Conservation (phyloP, 1,140 invertebrate species). For the Solenopsis fugax region DNA sequence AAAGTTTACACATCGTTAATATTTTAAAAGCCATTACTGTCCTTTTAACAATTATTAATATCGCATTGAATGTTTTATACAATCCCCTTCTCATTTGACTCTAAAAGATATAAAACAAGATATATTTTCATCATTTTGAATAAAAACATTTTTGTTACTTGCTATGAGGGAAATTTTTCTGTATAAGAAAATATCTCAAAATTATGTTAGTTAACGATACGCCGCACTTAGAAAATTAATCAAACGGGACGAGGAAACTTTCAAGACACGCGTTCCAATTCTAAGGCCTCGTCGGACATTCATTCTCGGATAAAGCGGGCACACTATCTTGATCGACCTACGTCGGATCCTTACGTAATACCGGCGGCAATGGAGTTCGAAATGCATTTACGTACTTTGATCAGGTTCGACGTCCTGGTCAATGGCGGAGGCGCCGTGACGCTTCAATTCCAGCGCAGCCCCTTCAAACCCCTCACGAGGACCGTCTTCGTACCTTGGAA, state of each 20-base stretch:
- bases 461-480: constrained; percentile 94
- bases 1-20: constrained; percentile 6
- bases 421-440: constrained; percentile 99
- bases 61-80: not conserved
- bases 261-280: constrained; percentile 36
- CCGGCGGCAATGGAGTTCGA: constrained; percentile 64
- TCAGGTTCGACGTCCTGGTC: constrained; percentile 98
- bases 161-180: not conserved
- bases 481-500: constrained; percentile 98
- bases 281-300: constrained; percentile 42
- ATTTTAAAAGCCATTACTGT: not conserved
- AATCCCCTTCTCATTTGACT: not conserved
- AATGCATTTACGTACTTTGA: constrained; percentile 74
- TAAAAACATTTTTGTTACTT: not conserved
- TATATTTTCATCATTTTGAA: not conserved
- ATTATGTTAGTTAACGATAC: not conserved
- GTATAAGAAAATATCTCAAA: not conserved
- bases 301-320: constrained; percentile 17
- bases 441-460: constrained; percentile 97
- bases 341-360: constrained; percentile 51
- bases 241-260: constrained; percentile 15
- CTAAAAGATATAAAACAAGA: not conserved
- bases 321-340: constrained; percentile 54
- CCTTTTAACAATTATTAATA: constrained; percentile 5
- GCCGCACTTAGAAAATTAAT: constrained; percentile 31